Evolutionary conservation across 1,140 invertebrate genomes (phyloP), one percentile per base, ranked within the genome.

Genomic region (Bombus confusus): DNA sequence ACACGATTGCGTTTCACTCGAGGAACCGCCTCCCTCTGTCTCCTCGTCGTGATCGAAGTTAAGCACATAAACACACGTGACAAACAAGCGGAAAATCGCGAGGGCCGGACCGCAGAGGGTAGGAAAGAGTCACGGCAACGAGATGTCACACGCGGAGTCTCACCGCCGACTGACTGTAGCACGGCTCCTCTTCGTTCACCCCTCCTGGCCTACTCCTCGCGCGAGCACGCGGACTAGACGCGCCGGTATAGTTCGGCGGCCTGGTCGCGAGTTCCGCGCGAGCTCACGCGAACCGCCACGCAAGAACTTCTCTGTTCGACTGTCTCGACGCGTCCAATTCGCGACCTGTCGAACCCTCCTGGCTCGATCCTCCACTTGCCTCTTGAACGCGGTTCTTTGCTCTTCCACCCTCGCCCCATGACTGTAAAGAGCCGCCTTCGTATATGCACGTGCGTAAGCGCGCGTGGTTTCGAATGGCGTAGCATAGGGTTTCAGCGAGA

Each of bases 141-240:
- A 90, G 77, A 75, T 79, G 86, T 87, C 86, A 83, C 86, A 88
- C 90, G 89, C 89, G 92, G 89, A 91, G 91, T 92, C 84, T 87
- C 77, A 81, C 91, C 89, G 87, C 91, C 91, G 86, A 92, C 89
- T 92, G 90, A 91, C 81, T 68, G 52, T 71, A 62, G 68, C 62
- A 37, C 47, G 39, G 28, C 72, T 81, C 78, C 71, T 72, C 71
- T 83, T 68, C 68, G 79, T 25, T 74, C 79, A 59, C 84, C 81
- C 76, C 87, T 85, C 77, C 72, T 52, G 47, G 18, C 47, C 47
- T 22, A 52, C 47, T 52, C 41, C 39, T 64, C 12, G n/a, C 76
- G 66, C 66, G 77, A 71, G 57, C 83, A 80, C 76, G 74, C 74
- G 64, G 57, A 82, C 66, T 47, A 57, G 81, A 77, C 41, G 62